Base-by-base conservation (phyloP, 2,888 invertebrate species). In the Lacanobia wlatinum region DNA sequence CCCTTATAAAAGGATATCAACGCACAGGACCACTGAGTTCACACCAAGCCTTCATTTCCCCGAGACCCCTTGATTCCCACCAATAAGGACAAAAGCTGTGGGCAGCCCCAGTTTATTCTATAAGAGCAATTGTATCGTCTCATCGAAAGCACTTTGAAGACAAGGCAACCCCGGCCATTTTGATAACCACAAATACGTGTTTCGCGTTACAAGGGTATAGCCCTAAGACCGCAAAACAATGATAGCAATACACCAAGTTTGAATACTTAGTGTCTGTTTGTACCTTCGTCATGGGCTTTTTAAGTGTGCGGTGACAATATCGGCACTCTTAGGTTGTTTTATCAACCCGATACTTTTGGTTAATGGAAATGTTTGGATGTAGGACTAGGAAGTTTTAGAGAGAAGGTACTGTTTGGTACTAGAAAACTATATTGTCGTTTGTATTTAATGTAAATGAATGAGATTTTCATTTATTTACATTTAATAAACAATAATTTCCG, bases 181-280 rank as follows among this genome's bases (percentile, higher is more conserved):
- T 90, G 88, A 90, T 90, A 90, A 90, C 93, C 92, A 80, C 93
- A 92, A 92, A 92, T 91, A 91, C 90, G 91, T 92, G 90, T 91
- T 91, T 88, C 88, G 86, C 89, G 88, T 90, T 89, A 89, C 89
- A 91, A 91, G 91, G 92, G 92, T 90, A 87, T 85, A 73, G 82
- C 87, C 87, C 87, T 73, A 79, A 76, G 85, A 90, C 91, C 92
- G 84, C 90, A 86, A 87, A 91, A 92, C 92, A 92, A 92, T 91
- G 92, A 92, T 89, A 91, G 90, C 90, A 90, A 92, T 91, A 92
- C 92, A 89, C 88, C 84, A 92, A 92, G 91, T 93, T 93, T 84
- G 77, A 85, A 88, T 93, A 91, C 93, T 93, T 92, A 87, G 86
- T 87, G 67, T 74, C 66, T 84, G 84, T 88, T 90, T 88, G 82